Evolutionary conservation across 2,113 vertebrate species (phyloP).

Genomic region (Eptesicus fuscus): DNA sequence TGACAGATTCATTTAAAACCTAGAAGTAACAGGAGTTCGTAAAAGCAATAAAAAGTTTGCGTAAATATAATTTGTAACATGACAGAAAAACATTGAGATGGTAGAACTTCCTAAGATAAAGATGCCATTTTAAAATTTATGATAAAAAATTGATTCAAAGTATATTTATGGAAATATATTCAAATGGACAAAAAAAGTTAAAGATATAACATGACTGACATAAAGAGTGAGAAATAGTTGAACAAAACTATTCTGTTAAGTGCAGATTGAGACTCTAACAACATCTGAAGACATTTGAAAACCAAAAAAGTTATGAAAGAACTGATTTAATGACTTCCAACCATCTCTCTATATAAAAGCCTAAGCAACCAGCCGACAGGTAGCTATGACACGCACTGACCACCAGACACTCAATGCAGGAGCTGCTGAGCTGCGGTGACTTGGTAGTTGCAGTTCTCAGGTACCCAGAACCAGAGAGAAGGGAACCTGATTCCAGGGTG

Average conservation of each 20-base stretch:
- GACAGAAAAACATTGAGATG: not conserved
- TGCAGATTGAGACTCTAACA: not conserved
- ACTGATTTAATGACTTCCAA: not conserved
- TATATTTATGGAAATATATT: not conserved
- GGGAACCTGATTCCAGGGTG: too few relatives aligned
- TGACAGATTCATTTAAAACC: not conserved
- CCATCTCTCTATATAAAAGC: not conserved
- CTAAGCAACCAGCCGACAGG: too few relatives aligned
- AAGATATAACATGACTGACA: not conserved
- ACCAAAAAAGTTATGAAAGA: not conserved
- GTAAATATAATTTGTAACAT: not conserved
- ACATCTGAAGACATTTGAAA: not conserved
- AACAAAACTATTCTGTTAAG: constrained; percentile 3
- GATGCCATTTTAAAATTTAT: constrained; percentile 30
- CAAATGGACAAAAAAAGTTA: not conserved
- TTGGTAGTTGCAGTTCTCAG: too few relatives aligned
- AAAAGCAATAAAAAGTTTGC: not conserved
- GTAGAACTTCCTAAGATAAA: not conserved
- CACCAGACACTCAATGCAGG: too few relatives aligned
- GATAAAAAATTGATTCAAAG: not conserved
- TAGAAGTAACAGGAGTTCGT: not conserved
- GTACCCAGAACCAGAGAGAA: too few relatives aligned
- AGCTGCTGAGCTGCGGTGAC: too few relatives aligned
- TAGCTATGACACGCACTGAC: too few relatives aligned
- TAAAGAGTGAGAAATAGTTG: not conserved